A percentile compares a stretch with the other conserved stretches of the same genome.
phyloP scores from a whole-genome alignment of 2,888 invertebrate genomes.

The Synanthedon andrenaeformis region DNA sequence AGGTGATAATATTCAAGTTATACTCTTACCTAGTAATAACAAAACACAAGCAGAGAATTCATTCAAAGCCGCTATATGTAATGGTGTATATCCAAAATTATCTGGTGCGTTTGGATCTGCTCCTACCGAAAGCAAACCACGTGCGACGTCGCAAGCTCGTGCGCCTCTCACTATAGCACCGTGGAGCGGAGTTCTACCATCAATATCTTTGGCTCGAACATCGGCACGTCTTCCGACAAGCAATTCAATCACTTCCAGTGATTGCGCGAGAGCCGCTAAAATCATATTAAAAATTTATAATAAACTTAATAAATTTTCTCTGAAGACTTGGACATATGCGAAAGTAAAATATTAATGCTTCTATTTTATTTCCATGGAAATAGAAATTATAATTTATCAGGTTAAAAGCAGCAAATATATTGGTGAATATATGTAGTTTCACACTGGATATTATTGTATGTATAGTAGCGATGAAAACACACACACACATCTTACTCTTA shows the following conservation, averaged over 20 bases:
- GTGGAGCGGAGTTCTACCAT: constrained; percentile 84
- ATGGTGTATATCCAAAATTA: constrained; percentile 84
- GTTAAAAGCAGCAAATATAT: too few species aligned
- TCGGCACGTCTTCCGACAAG: constrained; percentile 75
- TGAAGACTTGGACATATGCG: too few species aligned
- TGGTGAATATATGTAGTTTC: too few species aligned
- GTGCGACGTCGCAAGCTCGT: constrained; percentile 77
- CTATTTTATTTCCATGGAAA: too few species aligned
- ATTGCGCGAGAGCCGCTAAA: constrained; percentile 82
- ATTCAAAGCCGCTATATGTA: constrained; percentile 86
- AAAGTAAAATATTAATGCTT: too few species aligned
- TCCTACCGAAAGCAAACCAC: constrained; percentile 73
- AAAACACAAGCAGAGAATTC: constrained; percentile 83
- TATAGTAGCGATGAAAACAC: too few species aligned
- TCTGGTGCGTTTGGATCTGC: constrained; percentile 82
- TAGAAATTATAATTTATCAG: too few species aligned
- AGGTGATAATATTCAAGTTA: not conserved
- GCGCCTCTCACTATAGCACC: constrained; percentile 84
- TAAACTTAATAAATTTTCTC: not conserved
- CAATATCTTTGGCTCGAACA: constrained; percentile 76
- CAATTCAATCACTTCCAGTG: constrained; percentile 79
- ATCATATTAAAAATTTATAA: constrained; percentile 4
- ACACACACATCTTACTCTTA: constrained; percentile 13
- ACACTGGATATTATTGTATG: too few species aligned
- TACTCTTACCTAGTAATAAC: constrained; percentile 69